phyloP scores from a whole-genome alignment of 2,797 vertebrate genomes.

The Siniperca obscura region DNA sequence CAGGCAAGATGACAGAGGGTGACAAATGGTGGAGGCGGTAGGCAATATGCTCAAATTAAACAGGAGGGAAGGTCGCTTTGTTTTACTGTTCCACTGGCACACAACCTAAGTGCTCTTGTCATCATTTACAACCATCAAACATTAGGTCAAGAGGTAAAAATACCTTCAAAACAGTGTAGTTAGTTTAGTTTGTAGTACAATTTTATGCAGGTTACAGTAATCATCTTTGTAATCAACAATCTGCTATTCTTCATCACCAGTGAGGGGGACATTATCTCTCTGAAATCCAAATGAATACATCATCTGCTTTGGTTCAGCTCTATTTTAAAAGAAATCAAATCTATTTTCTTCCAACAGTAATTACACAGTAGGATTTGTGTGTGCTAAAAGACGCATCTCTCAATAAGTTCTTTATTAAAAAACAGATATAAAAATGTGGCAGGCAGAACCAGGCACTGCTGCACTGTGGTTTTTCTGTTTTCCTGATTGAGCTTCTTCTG shows the following conservation, averaged over 20 bases:
- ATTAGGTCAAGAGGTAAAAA: neutral
- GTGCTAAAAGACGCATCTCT: constrained; percentile 8
- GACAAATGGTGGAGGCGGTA: neutral
- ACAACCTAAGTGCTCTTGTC: neutral
- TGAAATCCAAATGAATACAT: constrained; percentile 15
- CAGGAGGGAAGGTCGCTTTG: neutral
- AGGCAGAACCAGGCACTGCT: neutral
- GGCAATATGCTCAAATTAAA: constrained; percentile 28
- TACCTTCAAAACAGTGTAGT: neutral
- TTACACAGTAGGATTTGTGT: neutral
- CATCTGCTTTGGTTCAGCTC: neutral
- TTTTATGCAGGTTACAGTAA: constrained; percentile 10
- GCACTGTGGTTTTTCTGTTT: neutral
- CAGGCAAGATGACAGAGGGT: constrained; percentile 38
- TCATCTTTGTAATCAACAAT: neutral
- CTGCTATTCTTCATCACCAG: neutral
- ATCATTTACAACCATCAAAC: constrained; percentile 16
- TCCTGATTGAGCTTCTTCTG: constrained; percentile 23
- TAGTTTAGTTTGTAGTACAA: neutral
- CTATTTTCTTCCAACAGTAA: constrained; percentile 17
- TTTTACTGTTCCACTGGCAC: constrained; percentile 11
- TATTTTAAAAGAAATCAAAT: constrained; percentile 12
- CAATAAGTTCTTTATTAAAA: constrained; percentile 45
- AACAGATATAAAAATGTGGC: constrained; percentile 25
- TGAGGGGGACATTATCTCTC: neutral